A percentile compares a stretch with the other conserved stretches of the same genome.
These are phyloP conservation scores for Sturmia bella DNA, from an alignment of 2,888 invertebrate species.

Conservation along the genomic window DNA sequence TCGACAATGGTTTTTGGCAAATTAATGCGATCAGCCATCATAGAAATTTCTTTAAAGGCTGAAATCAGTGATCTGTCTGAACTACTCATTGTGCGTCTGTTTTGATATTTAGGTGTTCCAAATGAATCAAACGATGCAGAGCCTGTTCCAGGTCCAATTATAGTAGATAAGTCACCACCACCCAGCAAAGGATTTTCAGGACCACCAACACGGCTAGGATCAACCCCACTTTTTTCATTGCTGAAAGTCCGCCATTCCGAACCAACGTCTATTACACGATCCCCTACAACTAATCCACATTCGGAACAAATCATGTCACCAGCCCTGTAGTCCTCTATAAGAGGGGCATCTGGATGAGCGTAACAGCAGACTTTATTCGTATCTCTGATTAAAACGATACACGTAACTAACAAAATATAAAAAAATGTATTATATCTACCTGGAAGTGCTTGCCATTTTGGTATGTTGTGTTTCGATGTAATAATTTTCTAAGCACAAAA, in stretches of 20 bases:
- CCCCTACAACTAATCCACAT: constrained; percentile 99
- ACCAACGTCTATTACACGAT: constrained; percentile 99
- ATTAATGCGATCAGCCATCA: constrained; percentile 99
- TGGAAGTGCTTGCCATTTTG: constrained; percentile 73
- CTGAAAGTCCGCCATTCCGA: constrained; percentile 99
- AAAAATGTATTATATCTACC: constrained; percentile 70
- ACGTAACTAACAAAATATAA: too few species aligned
- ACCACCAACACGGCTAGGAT: constrained; percentile 99
- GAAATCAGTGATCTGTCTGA: constrained; percentile 97
- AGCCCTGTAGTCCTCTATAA: constrained; percentile 97
- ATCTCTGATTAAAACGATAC: constrained; percentile 63
- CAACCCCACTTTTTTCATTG: constrained; percentile 97
- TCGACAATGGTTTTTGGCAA: constrained; percentile 98
- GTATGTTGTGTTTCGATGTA: not conserved
- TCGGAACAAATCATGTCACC: constrained; percentile 99
- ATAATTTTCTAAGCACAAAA: not conserved
- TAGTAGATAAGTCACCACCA: constrained; percentile 97
- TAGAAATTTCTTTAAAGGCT: constrained; percentile 97
- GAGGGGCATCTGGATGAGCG: constrained; percentile 96
- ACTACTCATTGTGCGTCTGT: constrained; percentile 92
- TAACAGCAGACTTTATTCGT: constrained; percentile 93
- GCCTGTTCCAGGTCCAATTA: constrained; percentile 90
- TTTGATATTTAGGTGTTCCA: constrained; percentile 90
- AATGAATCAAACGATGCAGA: constrained; percentile 95
- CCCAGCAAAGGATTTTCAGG: constrained; percentile 98